These are phyloP conservation scores for Cheirogaleus medius DNA, from an alignment of 2,113 vertebrate genomes.

Conservation along the genomic window DNA sequence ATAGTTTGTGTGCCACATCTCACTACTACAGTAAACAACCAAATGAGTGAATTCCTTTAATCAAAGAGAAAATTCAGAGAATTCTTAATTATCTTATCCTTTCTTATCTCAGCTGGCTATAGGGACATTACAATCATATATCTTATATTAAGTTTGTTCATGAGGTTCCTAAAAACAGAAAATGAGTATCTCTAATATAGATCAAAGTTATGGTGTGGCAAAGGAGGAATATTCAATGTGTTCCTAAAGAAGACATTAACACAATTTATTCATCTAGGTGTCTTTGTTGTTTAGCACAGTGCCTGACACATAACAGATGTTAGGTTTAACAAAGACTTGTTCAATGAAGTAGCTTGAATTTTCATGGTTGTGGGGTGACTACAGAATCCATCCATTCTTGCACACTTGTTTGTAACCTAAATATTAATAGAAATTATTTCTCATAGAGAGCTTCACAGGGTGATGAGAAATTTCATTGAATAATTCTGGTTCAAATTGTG, in stretches of 20 bases:
- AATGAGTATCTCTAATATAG: background rate
- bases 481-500: background rate
- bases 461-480: background rate
- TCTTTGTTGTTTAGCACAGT: background rate
- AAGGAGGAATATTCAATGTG: background rate
- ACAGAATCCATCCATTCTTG: background rate
- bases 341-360: background rate
- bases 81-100: background rate
- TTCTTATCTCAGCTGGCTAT: background rate
- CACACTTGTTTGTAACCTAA: background rate
- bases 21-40: background rate
- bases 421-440: background rate
- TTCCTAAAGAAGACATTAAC: background rate
- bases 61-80: background rate
- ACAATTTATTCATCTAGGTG: background rate
- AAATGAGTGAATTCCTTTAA: background rate
- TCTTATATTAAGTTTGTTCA: background rate
- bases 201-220: background rate
- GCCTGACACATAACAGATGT: background rate
- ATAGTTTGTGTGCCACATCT: background rate
- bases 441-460: background rate
- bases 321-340: background rate
- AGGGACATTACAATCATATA: background rate
- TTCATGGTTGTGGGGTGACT: background rate
- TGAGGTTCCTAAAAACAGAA: background rate